Conservation (phyloP, 2,797 vertebrate species). For the Cottoperca gobio region DNA sequence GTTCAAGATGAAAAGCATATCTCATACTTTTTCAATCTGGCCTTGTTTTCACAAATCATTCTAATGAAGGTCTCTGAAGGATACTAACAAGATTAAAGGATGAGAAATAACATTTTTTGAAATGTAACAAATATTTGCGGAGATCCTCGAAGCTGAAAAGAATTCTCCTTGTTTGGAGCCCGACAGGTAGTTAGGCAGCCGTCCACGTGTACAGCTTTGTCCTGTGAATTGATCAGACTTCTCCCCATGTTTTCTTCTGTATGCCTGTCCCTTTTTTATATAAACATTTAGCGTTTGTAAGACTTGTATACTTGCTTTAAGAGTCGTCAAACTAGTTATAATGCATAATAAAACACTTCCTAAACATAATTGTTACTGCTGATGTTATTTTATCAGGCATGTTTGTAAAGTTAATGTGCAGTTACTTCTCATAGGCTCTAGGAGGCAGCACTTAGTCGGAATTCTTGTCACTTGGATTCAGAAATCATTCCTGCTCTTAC, state of each 20-base stretch:
- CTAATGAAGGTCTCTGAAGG: conserved; percentile 7
- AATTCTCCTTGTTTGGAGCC: conserved; percentile 30
- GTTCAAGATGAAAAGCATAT: conserved; percentile 13
- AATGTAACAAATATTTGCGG: conserved; percentile 11
- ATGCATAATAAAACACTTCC: conserved; percentile 45
- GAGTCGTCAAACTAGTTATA: conserved; percentile 61
- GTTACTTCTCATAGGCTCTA: conserved; percentile 59
- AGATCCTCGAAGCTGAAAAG: conserved; percentile 15
- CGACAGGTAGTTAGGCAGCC: conserved; percentile 26
- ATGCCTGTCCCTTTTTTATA: conserved; percentile 41
- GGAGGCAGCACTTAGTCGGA: conserved; percentile 70
- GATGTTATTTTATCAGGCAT: conserved; percentile 53
- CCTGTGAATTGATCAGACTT: conserved; percentile 15
- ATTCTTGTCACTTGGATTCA: conserved; percentile 40
- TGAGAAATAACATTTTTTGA: conserved; percentile 12
- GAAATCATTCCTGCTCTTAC: conserved; percentile 54
- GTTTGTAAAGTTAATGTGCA: conserved; percentile 60
- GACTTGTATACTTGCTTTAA: conserved; percentile 70
- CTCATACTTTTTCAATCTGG: conserved; percentile 7
- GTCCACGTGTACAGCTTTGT: conserved; percentile 54
- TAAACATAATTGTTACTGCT: conserved; percentile 45
- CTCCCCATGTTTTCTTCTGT: conserved; percentile 32
- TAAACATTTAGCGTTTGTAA: conserved; percentile 71
- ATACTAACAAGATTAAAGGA: conserved; percentile 11
- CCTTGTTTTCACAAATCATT: conserved; percentile 36